phyloP scores from a whole-genome alignment of 1,140 invertebrate species.

The Heterodera schachtii region DNA sequence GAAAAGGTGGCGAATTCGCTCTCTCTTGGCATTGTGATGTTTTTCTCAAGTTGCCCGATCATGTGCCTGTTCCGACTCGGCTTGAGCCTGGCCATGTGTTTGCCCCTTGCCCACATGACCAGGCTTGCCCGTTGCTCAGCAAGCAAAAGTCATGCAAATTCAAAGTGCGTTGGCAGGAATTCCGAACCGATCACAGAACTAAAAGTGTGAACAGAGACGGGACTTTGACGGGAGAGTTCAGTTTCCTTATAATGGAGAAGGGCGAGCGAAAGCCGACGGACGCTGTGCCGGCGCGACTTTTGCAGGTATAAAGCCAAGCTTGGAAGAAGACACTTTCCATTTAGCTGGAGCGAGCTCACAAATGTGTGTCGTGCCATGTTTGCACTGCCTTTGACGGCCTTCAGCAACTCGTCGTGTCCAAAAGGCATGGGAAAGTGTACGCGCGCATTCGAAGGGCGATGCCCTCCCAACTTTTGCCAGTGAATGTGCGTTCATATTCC shows the following conservation, averaged over 20 bases:
- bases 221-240: slow-evolving; percentile 37
- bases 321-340: slow-evolving; percentile 1
- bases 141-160: slow-evolving; percentile 39
- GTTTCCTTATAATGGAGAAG: slow-evolving; percentile 52
- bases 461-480: slow-evolving; percentile 27
- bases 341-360: slow-evolving; percentile 28
- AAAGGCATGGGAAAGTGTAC: slow-evolving; percentile 35
- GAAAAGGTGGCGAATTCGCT: slow-evolving; percentile 36
- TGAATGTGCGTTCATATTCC: slow-evolving; percentile 23
- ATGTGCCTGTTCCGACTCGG: slow-evolving; percentile 44
- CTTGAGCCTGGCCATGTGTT: slow-evolving; percentile 50
- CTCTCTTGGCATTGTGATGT: background rate
- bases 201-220: slow-evolving; percentile 38
- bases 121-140: slow-evolving; percentile 40
- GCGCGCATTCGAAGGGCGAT: slow-evolving; percentile 24
- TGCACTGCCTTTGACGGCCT: slow-evolving; percentile 42
- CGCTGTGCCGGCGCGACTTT: background rate
- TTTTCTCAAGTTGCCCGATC: slow-evolving; percentile 32
- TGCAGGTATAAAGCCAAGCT: background rate
- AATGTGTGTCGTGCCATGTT: slow-evolving; percentile 32
- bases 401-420: slow-evolving; percentile 36
- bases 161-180: slow-evolving; percentile 38
- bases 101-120: slow-evolving; percentile 53
- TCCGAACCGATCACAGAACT: slow-evolving; percentile 45
- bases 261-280: slow-evolving; percentile 32